Evolutionary conservation across 2,888 invertebrate species (phyloP).

Genomic region (Leucoma salicis): DNA sequence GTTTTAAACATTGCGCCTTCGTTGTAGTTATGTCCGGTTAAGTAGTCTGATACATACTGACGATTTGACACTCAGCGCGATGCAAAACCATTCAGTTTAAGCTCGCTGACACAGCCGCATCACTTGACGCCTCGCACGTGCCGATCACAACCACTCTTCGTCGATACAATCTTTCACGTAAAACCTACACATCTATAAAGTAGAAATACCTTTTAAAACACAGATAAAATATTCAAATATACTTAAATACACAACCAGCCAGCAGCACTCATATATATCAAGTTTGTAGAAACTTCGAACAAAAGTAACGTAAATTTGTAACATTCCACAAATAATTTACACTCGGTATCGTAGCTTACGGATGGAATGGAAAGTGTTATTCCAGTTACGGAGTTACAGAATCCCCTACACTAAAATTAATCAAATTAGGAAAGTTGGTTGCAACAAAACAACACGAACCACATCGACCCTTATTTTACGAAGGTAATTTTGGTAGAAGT

Average conservation of each 20-base stretch:
- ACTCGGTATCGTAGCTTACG: constrained; percentile 16
- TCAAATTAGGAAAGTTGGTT: constrained; percentile 64
- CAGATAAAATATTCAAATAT: neutral
- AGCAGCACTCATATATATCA: constrained; percentile 8
- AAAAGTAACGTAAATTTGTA: constrained; percentile 18
- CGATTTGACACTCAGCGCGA: constrained; percentile 57
- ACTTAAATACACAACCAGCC: constrained; percentile 1
- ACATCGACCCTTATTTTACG: constrained; percentile 59
- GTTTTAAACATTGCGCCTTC: constrained; percentile 3
- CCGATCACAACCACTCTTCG: constrained; percentile 69
- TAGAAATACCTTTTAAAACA: neutral
- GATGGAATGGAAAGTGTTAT: constrained; percentile 35
- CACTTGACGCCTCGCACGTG: constrained; percentile 71
- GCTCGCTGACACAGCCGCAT: constrained; percentile 62
- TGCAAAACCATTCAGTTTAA: constrained; percentile 47
- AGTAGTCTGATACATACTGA: constrained; percentile 65
- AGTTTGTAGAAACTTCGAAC: constrained; percentile 10
- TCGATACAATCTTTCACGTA: constrained; percentile 60
- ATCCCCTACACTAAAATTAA: constrained; percentile 56
- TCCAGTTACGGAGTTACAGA: constrained; percentile 26
- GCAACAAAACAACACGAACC: constrained; percentile 48
- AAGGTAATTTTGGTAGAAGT: constrained; percentile 57
- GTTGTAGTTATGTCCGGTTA: constrained; percentile 46
- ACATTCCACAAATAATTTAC: constrained; percentile 21
- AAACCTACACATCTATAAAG: constrained; percentile 4